Percentiles rank a stretch among this genome's conserved stretches.
Conservation (phyloP, 2,888 invertebrate species). For the Theretra japonica region DNA sequence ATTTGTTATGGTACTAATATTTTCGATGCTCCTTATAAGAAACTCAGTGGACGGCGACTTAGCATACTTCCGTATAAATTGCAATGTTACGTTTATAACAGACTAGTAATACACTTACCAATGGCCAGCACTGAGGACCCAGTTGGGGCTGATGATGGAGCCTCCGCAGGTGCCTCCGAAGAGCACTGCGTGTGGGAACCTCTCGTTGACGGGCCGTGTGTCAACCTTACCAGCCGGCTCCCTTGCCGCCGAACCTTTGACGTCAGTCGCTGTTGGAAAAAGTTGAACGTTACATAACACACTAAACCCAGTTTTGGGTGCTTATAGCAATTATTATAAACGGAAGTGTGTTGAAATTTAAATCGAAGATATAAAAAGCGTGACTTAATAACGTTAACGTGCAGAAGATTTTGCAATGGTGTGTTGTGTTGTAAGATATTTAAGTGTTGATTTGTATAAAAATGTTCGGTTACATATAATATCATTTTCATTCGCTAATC, state of each 20-base stretch:
- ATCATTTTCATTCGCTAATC: background rate
- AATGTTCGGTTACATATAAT: background rate
- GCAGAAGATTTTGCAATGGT: background rate
- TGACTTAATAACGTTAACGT: slow-evolving; percentile 1
- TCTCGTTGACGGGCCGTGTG: slow-evolving; percentile 53
- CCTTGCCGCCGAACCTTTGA: slow-evolving; percentile 26
- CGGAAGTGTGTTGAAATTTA: slow-evolving; percentile 4
- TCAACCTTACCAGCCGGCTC: background rate
- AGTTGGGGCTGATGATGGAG: slow-evolving; percentile 71
- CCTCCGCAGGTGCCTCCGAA: slow-evolving; percentile 77
- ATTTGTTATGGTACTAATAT: too few relatives aligned
- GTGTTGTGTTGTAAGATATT: background rate
- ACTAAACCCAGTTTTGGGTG: background rate
- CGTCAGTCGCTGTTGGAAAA: slow-evolving; percentile 32
- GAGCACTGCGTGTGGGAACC: slow-evolving; percentile 70
- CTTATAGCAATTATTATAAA: background rate
- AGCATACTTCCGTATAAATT: too few relatives aligned
- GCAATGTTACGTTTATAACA: background rate
- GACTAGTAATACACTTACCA: slow-evolving; percentile 55
- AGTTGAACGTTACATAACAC: background rate
- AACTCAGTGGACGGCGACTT: too few relatives aligned
- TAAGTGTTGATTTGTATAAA: background rate
- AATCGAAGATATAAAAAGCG: background rate
- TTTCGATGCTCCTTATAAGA: too few relatives aligned
- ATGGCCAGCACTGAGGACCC: slow-evolving; percentile 75